Evolutionary conservation across 2,113 vertebrate species (phyloP), one percentile per base, ranked within the genome.

Genomic region (Camelus bactrianus): DNA sequence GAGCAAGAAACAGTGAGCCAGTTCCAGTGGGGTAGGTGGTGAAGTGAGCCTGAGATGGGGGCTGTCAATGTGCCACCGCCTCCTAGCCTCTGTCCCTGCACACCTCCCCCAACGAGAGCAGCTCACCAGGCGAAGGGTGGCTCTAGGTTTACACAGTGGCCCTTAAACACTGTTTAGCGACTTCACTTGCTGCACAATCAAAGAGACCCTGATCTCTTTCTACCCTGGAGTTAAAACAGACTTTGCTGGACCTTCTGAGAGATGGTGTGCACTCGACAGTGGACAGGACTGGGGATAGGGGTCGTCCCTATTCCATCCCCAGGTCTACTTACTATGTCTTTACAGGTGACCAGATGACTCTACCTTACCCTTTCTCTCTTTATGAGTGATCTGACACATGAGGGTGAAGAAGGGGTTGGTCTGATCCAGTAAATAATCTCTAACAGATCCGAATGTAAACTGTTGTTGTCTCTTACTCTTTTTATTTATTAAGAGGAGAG

Each of bases 11-110:
- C 52, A 65, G 8, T n/a, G 32, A 52, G 13, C 28, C 50, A 52
- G 26, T 52, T 11, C 17, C 35, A 48, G 64, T 2, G 12, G 13
- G 0, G 1, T 6, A 20, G 0, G 2, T 1, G 6, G 22, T 58
- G 26, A 65, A 1, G 10, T 7, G 64, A 96, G 70, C 20, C 35
- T 5, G 50, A 70, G n/a, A 64, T 14, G 8, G 7, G 22, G 12
- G 5, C 14, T 32, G 38, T 56, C 50, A 20, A 2, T 76, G 16
- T 65, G 8, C 35, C n/a, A 20, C 8, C 38, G 22, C 60, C 22
- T 76, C 22, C n/a, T n/a, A 13, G 46, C 11, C 12, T 17, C 16
- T 46, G n/a, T 38, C 75, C 13, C n/a, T 26, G 22, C 26, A 7
- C 9, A 14, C 8, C 79, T 67, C n/a, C 73, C 35, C 3, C 28